A percentile compares a stretch with the other conserved stretches of the same genome.
Evolutionary conservation across 53 echinoderm and acorn worm species (phyloP).

Genomic region (Echinarachnius parma): DNA sequence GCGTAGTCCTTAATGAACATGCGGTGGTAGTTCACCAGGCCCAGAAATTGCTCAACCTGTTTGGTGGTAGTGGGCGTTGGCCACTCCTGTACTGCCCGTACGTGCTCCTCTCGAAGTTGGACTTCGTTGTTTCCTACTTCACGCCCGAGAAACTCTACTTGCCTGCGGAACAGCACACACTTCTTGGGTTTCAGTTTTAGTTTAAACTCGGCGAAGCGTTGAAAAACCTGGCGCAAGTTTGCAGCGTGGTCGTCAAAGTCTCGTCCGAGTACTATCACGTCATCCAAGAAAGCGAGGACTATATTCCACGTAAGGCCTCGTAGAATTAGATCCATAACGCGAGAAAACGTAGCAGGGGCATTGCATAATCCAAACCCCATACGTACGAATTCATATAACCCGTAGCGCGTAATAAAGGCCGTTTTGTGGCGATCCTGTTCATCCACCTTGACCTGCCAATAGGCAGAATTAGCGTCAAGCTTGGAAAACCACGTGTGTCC

Average conservation of each 20-base stretch:
- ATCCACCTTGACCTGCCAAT: not conserved
- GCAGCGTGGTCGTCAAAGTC: constrained; percentile 36
- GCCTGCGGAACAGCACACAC: constrained; percentile 33
- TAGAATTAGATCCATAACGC: constrained; percentile 56
- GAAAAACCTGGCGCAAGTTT: constrained; percentile 37
- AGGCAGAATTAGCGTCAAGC: not conserved
- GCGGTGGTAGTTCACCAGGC: constrained; percentile 39
- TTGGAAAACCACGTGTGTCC: constrained; percentile 7
- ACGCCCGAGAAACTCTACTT: constrained; percentile 36
- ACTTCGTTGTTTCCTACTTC: constrained; percentile 16
- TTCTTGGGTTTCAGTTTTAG: constrained; percentile 48
- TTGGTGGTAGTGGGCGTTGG: constrained; percentile 28
- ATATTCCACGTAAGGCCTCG: constrained; percentile 53
- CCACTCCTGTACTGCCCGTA: constrained; percentile 35
- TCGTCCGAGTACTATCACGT: constrained; percentile 35
- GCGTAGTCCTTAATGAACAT: constrained; percentile 32
- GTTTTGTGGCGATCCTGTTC: not conserved
- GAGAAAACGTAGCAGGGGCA: constrained; percentile 55
- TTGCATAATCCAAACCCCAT: constrained; percentile 55
- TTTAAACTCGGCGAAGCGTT: constrained; percentile 25
- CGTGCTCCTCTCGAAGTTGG: constrained; percentile 1
- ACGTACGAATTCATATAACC: constrained; percentile 19
- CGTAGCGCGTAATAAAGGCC: constrained; percentile 7
- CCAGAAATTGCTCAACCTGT: constrained; percentile 36
- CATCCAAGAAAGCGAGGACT: constrained; percentile 53